Conservation (phyloP, 2,888 invertebrate species). For the Unio delphinus region DNA sequence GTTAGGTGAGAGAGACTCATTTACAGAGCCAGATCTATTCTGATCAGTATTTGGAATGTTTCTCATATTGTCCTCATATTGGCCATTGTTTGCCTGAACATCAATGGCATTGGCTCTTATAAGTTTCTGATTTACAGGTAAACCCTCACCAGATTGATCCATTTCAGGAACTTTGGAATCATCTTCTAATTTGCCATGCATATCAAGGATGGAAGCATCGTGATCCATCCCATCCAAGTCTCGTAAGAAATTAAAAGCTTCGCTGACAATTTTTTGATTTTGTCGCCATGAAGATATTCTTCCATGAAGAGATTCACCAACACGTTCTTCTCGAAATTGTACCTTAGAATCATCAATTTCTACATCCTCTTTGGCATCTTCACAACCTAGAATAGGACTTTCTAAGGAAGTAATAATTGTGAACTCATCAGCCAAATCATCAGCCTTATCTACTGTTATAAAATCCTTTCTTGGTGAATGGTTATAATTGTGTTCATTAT, state of each 20-base stretch:
- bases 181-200: background rate
- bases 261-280: slow-evolving; percentile 40
- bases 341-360: background rate
- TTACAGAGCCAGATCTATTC: too few species aligned
- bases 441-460: too few species aligned
- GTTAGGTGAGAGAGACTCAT: too few species aligned
- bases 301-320: slow-evolving; percentile 2
- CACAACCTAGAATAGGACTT: background rate
- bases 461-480: too few species aligned
- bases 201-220: background rate
- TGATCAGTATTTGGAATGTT: too few species aligned
- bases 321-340: background rate
- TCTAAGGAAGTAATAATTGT: slow-evolving; percentile 22
- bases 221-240: slow-evolving; percentile 17
- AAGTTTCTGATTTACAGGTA: background rate
- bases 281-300: slow-evolving; percentile 21
- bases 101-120: background rate
- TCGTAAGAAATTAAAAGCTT: slow-evolving; percentile 37
- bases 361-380: background rate
- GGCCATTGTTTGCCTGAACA: background rate
- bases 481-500: too few species aligned
- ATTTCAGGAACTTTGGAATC: slow-evolving; percentile 1
- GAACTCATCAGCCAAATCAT: slow-evolving; percentile 2
- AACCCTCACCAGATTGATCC: background rate
- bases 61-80: background rate